Evolutionary conservation across 2,797 vertebrate genomes (phyloP), one percentile per base, ranked within the genome.

Genomic region (Balearica regulorum): DNA sequence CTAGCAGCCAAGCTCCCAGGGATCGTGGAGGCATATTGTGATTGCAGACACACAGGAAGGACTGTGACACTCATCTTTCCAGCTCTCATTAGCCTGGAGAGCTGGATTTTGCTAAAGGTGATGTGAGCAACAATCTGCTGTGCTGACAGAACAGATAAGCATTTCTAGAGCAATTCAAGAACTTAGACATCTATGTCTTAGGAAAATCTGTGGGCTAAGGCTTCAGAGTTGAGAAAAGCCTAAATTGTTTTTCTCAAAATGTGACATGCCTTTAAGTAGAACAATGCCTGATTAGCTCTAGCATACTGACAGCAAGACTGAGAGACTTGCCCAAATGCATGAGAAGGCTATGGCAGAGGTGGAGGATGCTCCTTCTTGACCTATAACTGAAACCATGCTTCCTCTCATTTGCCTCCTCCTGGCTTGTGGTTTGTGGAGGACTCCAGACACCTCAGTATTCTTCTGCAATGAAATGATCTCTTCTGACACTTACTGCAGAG

Each of bases 11-110:
- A 4, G 33, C 71, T 69, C 41, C 41, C 5, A 1, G 46, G 51
- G 43, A 2, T 6, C 0, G 2, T 0, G 18, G 41, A 60, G 43
- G 55, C n/a, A 49, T 33, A 6, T 5, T 7, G 55, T 22, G 55
- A 37, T 25, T 73, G 72, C 68, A 62, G 68, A 37, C 57, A 35
- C 1, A 0, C 31, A 21, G 83, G 20, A 39, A 53, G 5, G 35
- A 57, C 51, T 49, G 20, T 70, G 65, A 73, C 37, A 29, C 41
- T 43, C 8, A 2, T 11, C 73, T 61, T 71, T 70, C 26, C 54
- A 53, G n/a, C 17, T 75, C 44, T 43, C 4, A 0, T 53, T 39
- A 22, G 31, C 21, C 31, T 39, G 4, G 37, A 66, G 61, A 91
- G n/a, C 17, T 61, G 44, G 9, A 15, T 65, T 82, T 89, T 87